phyloP scores from a whole-genome alignment of 2,797 vertebrate species.

The Ctenopoma kingsleyae region DNA sequence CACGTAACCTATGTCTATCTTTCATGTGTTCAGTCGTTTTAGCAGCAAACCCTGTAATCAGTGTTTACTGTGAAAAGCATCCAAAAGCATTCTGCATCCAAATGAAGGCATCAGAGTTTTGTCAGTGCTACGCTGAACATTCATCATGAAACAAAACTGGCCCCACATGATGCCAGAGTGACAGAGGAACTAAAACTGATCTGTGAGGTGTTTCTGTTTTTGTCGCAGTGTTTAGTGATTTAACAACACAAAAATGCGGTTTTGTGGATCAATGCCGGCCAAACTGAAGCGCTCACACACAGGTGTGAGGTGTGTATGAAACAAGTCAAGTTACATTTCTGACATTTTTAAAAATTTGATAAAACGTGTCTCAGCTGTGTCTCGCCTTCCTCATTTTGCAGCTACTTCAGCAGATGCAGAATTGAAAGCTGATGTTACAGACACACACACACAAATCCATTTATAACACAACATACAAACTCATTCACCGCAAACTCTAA shows the following conservation, averaged over 20 bases:
- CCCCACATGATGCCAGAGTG: conserved; percentile 42
- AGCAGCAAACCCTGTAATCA: background rate
- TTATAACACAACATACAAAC: background rate
- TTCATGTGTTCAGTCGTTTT: background rate
- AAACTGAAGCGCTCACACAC: background rate
- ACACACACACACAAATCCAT: background rate
- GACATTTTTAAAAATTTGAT: conserved; percentile 8
- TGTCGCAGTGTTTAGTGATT: conserved; percentile 5
- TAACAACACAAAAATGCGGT: background rate
- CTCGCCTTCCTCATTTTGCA: conserved; percentile 34
- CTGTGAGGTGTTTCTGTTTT: conserved; percentile 34
- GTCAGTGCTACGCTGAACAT: background rate
- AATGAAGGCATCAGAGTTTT: conserved; percentile 10
- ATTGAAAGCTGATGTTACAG: conserved; percentile 6
- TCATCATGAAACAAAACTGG: conserved; percentile 26
- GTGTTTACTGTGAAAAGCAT: background rate
- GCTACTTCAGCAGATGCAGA: conserved; percentile 5
- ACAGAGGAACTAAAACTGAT: conserved; percentile 67
- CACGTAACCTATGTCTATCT: background rate
- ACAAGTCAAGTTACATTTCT: conserved; percentile 61
- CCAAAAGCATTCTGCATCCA: conserved; percentile 1
- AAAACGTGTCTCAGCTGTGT: background rate
- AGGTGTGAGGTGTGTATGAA: background rate
- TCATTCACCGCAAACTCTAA: conserved; percentile 1
- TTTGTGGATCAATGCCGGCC: background rate